Conservation (phyloP, 2,888 invertebrate genomes). For the Eustalomyia histrio region DNA sequence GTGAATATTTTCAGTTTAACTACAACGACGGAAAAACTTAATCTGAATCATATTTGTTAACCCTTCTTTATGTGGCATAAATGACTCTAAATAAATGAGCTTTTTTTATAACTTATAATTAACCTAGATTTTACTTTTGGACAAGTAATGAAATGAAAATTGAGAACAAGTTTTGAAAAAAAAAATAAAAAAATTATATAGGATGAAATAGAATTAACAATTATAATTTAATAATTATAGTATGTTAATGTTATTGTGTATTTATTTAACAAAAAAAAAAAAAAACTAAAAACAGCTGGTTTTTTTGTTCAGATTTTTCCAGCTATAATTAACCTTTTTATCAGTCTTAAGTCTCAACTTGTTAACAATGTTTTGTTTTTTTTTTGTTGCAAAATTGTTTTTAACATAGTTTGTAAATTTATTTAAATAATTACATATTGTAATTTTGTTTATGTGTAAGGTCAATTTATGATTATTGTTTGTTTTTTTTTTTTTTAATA, state of each 20-base stretch:
- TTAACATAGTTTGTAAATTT: background rate
- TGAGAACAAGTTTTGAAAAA: constrained; percentile 37
- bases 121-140: constrained; percentile 50
- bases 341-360: background rate
- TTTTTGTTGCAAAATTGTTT: constrained; percentile 24
- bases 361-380: constrained; percentile 18
- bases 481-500: background rate
- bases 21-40: background rate
- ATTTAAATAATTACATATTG: background rate
- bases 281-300: constrained; percentile 8
- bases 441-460: background rate
- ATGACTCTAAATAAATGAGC: constrained; percentile 14
- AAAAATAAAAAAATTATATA: constrained; percentile 9
- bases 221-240: constrained; percentile 33
- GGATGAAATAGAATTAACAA: constrained; percentile 42
- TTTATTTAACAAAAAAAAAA: background rate
- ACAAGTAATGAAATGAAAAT: constrained; percentile 35
- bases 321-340: constrained; percentile 33
- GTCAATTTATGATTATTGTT: background rate
- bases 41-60: constrained; percentile 3
- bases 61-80: background rate
- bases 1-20: background rate
- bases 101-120: constrained; percentile 62
- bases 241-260: background rate
- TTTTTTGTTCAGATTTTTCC: background rate